phyloP scores from a whole-genome alignment of 2,113 vertebrate species.

The Electrona antarctica region DNA sequence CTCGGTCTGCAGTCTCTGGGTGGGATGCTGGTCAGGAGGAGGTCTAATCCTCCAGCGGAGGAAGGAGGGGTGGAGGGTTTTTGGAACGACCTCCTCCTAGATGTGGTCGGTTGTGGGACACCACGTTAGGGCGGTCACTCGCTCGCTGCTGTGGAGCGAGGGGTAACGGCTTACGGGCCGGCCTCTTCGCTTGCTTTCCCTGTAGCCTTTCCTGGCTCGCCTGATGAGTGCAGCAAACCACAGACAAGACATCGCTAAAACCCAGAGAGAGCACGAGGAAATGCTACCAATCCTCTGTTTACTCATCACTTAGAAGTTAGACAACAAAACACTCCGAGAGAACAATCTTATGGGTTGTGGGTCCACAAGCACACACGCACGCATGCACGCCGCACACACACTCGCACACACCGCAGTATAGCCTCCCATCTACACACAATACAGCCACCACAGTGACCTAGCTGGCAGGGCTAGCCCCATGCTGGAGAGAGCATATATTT shows the following conservation, averaged over 20 bases:
- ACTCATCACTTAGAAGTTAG: constrained; percentile 26
- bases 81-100: constrained; percentile 48
- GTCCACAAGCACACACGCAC: constrained; percentile 31
- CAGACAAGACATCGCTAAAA: constrained; percentile 49
- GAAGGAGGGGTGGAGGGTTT: constrained; percentile 59
- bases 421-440: constrained; percentile 62
- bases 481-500: constrained; percentile 65
- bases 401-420: constrained; percentile 24
- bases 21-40: constrained; percentile 63
- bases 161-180: constrained; percentile 20
- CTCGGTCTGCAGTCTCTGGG: constrained; percentile 69
- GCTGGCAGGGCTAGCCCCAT: constrained; percentile 50
- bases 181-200: constrained; percentile 47
- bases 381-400: constrained; percentile 18
- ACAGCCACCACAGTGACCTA: constrained; percentile 70
- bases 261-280: constrained; percentile 14
- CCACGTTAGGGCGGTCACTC: constrained; percentile 61
- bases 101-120: constrained; percentile 73
- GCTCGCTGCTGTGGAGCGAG: constrained; percentile 58
- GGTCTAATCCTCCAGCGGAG: constrained; percentile 59
- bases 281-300: constrained; percentile 38
- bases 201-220: constrained; percentile 18
- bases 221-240: constrained; percentile 48
- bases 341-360: constrained; percentile 55
- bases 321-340: constrained; percentile 45